Evolutionary conservation across 2,113 vertebrate species (phyloP).

Genomic region (Scolopax mira): DNA sequence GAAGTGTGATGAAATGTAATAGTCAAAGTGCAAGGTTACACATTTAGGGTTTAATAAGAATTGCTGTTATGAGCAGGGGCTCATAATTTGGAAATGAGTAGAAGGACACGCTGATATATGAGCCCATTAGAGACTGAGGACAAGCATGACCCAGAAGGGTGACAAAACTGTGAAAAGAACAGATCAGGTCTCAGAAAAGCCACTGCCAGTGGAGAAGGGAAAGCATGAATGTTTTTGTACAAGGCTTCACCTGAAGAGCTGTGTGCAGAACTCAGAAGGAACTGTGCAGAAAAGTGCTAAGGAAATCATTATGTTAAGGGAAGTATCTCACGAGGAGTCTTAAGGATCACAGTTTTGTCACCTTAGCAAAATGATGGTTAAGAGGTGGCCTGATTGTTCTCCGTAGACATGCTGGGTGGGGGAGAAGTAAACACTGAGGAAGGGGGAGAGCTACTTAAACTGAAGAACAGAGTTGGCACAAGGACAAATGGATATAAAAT

Average conservation of each 20-base stretch:
- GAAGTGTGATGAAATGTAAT: slow-evolving; percentile 27
- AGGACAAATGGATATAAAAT: slow-evolving; percentile 20
- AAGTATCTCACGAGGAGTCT: neutral
- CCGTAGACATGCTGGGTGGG: neutral
- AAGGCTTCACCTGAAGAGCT: neutral
- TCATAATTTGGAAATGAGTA: slow-evolving; percentile 3
- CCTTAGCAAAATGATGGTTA: neutral
- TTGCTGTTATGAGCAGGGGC: neutral
- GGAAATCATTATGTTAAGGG: neutral
- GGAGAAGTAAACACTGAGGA: slow-evolving; percentile 4
- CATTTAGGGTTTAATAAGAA: slow-evolving; percentile 34
- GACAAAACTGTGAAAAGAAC: neutral
- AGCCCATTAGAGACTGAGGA: neutral
- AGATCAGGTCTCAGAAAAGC: neutral
- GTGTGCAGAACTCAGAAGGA: neutral
- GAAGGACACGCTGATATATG: neutral
- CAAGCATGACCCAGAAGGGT: neutral
- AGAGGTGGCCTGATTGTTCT: neutral
- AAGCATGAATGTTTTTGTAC: neutral
- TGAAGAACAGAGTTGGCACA: slow-evolving; percentile 34
- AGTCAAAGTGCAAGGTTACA: slow-evolving; percentile 23
- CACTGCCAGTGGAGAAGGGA: neutral
- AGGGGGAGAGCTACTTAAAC: neutral
- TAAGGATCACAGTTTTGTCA: neutral
- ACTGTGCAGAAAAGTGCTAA: neutral